Conservation (phyloP, 2,888 invertebrate genomes). For the Trissonchulus latispiculum region DNA sequence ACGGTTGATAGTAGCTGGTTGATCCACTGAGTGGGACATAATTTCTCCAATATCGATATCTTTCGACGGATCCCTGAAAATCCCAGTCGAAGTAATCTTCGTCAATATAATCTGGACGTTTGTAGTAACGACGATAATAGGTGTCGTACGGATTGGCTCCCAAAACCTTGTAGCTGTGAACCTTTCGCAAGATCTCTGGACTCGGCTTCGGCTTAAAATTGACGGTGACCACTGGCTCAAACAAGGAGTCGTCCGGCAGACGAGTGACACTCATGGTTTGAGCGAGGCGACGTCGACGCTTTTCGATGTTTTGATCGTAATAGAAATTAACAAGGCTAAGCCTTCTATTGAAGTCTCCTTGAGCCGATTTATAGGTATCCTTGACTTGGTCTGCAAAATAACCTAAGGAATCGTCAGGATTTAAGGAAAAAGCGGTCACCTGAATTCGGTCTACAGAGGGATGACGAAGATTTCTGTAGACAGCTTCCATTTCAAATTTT, state of each 20-base stretch:
- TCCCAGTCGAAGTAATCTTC: neutral
- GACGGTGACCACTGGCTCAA: neutral
- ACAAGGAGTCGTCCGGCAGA: neutral
- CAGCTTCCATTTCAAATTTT: neutral
- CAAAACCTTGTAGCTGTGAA: neutral
- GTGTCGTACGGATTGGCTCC: neutral
- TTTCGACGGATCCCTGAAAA: neutral
- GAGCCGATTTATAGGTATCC: neutral
- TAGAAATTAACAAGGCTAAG: neutral
- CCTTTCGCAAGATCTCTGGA: neutral
- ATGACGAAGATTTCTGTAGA: neutral
- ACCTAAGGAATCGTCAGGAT: neutral
- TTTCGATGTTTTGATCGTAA: neutral
- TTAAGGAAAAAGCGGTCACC: neutral
- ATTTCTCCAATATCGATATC: neutral
- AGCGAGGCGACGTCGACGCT: neutral
- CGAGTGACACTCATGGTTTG: neutral
- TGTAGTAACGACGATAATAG: neutral
- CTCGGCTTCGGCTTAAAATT: neutral
- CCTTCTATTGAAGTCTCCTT: neutral
- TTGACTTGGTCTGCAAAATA: neutral
- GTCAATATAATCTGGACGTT: neutral
- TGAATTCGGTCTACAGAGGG: neutral
- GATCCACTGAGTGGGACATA: neutral
- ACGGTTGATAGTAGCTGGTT: neutral